Conservation (phyloP, 2,888 invertebrate genomes). For the Capitulum mitella region DNA sequence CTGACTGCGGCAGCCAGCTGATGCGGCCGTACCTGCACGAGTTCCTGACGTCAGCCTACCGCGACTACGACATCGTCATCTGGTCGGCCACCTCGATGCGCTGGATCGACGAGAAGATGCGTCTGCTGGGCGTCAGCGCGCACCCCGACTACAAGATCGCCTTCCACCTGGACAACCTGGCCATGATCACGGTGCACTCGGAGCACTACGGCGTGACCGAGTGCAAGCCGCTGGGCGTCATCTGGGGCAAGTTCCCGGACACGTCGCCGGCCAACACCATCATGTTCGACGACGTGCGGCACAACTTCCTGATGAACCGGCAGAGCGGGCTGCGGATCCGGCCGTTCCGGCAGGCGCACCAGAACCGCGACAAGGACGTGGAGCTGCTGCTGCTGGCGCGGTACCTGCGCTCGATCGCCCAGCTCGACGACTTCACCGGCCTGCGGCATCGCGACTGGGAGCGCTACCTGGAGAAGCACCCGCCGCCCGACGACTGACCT, state of each 20-base stretch:
- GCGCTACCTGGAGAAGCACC: conserved; percentile 38
- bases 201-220: conserved; percentile 85
- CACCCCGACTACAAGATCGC: conserved; percentile 82
- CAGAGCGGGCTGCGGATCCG: conserved; percentile 83
- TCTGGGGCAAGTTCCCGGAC: conserved; percentile 90
- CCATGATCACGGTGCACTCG: conserved; percentile 91
- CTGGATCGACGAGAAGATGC: conserved; percentile 97
- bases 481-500: conserved; percentile 7
- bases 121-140: conserved; percentile 72
- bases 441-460: conserved; percentile 92
- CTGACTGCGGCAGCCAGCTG: conserved; percentile 76
- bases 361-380: conserved; percentile 72
- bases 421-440: conserved; percentile 68
- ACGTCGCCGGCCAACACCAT: conserved; percentile 77
- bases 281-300: conserved; percentile 92
- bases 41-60: conserved; percentile 75
- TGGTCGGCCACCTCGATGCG: conserved; percentile 99
- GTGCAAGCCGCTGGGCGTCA: conserved; percentile 90
- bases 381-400: conserved; percentile 72
- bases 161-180: conserved; percentile 82
- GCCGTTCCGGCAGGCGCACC: conserved; percentile 83
- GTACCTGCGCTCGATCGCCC: conserved; percentile 72
- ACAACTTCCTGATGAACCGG: conserved; percentile 97
- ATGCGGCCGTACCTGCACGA: conserved; percentile 95
- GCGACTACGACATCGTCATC: conserved; percentile 88